Percentiles rank a stretch among this genome's conserved stretches.
Evolutionary conservation across 2,113 vertebrate genomes (phyloP).

Genomic region (Pseudorectes ferrugineus): DNA sequence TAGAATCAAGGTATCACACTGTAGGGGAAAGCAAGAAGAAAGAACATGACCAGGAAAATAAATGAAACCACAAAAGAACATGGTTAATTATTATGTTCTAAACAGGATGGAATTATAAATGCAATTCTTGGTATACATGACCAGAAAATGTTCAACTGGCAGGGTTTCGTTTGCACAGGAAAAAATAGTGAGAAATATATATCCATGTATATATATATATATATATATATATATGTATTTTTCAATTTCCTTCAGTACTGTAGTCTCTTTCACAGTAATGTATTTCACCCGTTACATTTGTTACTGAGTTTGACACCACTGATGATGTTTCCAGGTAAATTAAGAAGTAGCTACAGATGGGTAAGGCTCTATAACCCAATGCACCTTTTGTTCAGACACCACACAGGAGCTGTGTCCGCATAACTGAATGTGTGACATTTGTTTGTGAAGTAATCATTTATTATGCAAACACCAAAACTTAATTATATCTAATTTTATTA

Average conservation of each 20-base stretch:
- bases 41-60: not conserved
- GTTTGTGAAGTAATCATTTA: slow-evolving; percentile 11
- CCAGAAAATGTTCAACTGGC: not conserved
- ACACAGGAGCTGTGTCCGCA: not conserved
- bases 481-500: slow-evolving; percentile 58
- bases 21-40: not conserved
- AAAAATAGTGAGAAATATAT: not conserved
- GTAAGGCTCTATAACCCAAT: not conserved
- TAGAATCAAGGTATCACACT: not conserved
- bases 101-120: not conserved
- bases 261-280: not conserved
- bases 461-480: slow-evolving; percentile 33
- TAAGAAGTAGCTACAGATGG: not conserved
- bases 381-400: not conserved
- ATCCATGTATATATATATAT: no score
- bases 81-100: not conserved
- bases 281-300: not conserved
- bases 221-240: not conserved
- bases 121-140: not conserved
- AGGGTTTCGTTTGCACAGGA: not conserved
- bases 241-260: not conserved
- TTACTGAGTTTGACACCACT: not conserved
- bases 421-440: not conserved
- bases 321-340: not conserved
- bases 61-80: not conserved